Evolutionary conservation across 2,797 vertebrate genomes (phyloP).

Genomic region (Micromesistius poutassou): DNA sequence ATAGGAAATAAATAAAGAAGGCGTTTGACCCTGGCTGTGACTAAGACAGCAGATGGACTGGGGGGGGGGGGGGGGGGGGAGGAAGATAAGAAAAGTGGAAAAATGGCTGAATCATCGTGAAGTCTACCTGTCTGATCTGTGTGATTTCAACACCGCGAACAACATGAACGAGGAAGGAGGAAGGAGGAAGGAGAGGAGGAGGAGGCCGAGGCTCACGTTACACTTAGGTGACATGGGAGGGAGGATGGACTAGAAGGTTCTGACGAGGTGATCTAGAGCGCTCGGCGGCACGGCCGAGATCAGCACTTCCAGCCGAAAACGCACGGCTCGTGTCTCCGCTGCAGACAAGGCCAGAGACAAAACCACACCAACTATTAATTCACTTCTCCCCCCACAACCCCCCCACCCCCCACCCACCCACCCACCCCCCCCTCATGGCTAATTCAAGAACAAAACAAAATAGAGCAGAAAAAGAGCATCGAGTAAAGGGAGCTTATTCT

Average conservation of each 20-base stretch:
- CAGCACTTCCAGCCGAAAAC: too few species aligned
- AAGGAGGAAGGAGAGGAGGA: slow-evolving; percentile 1
- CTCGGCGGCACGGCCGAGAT: too few species aligned
- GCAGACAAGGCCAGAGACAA: slow-evolving; percentile 13
- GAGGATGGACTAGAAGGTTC: slow-evolving; percentile 1
- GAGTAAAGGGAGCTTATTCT: slow-evolving; percentile 82
- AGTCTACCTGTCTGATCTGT: not conserved
- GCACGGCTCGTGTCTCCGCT: too few species aligned
- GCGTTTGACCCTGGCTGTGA: not conserved
- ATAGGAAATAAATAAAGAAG: not conserved
- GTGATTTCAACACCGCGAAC: too few species aligned
- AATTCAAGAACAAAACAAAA: slow-evolving; percentile 40
- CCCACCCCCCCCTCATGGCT: slow-evolving; percentile 18
- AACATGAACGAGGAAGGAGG: slow-evolving; percentile 22
- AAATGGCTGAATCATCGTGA: not conserved
- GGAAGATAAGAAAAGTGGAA: not conserved
- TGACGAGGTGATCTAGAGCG: too few species aligned
- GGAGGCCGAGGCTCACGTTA: too few species aligned
- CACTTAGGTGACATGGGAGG: not conserved
- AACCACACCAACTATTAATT: not conserved
- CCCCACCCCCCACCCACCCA: not conserved
- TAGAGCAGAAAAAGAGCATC: slow-evolving; percentile 56
- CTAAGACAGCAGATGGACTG: slow-evolving; percentile 8
- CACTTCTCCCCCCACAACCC: not conserved
- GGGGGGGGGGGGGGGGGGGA: slow-evolving; percentile 14